These are phyloP conservation scores for Hypsibius dujardini DNA, from an alignment of 1,140 invertebrate species.

Conservation along the genomic window DNA sequence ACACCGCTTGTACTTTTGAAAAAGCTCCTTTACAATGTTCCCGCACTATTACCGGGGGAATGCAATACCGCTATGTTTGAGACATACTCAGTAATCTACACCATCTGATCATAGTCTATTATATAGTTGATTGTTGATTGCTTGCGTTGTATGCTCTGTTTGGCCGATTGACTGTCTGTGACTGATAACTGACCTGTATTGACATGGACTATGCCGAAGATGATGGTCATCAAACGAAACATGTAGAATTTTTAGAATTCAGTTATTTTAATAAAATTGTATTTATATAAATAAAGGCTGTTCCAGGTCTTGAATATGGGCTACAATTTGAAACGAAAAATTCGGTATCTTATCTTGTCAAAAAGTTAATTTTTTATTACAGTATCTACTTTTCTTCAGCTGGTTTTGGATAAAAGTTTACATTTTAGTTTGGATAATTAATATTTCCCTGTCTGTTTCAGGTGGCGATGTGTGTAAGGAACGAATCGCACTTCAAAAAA, in stretches of 20 bases:
- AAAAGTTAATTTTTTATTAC: not conserved
- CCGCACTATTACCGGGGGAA: not conserved
- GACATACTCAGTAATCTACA: no score
- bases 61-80: not conserved
- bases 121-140: no score
- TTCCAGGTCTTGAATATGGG: not conserved
- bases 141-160: no score
- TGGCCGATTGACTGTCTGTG: no score
- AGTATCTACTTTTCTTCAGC: not conserved
- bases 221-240: no score
- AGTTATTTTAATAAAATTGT: no score
- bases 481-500: conserved; percentile 17
- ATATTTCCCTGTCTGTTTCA: conserved; percentile 11
- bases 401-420: conserved; percentile 6
- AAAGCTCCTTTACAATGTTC: not conserved
- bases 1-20: not conserved
- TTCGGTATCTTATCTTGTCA: not conserved
- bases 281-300: not conserved
- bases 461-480: conserved; percentile 26
- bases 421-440: no score
- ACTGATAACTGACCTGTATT: no score
- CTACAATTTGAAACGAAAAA: not conserved
- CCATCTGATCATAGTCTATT: no score
- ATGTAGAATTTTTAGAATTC: no score
- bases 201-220: no score